phyloP scores from a whole-genome alignment of 2,797 vertebrate species.

The Microcaecilia unicolor region DNA sequence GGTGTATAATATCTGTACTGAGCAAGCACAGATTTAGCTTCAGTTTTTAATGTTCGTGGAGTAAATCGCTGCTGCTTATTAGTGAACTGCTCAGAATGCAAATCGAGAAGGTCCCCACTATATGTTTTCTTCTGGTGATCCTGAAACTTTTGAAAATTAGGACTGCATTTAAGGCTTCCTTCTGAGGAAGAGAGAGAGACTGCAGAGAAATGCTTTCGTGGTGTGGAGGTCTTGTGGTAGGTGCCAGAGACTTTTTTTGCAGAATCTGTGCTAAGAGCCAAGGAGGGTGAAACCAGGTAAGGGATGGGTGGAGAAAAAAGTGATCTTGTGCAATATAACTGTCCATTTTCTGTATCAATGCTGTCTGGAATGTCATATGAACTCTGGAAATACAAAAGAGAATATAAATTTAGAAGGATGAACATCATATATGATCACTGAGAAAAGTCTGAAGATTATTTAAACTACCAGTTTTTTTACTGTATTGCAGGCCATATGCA shows the following conservation, averaged over 20 bases:
- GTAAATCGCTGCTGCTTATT: conserved; percentile 67
- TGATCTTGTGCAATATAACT: conserved; percentile 43
- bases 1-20: conserved; percentile 82
- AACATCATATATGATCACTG: not conserved
- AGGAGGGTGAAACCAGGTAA: not conserved
- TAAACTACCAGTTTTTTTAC: not conserved
- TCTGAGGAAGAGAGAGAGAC: conserved; percentile 17
- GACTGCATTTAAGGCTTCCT: conserved; percentile 1
- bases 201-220: too few relatives aligned
- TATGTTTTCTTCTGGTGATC: conserved; percentile 55
- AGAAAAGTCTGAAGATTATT: not conserved
- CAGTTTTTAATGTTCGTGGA: conserved; percentile 78
- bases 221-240: too few relatives aligned
- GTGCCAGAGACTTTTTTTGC: not conserved
- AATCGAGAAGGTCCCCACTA: conserved; percentile 76
- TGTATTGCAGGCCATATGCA: too few relatives aligned
- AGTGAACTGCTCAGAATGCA: conserved; percentile 75
- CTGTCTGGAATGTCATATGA: conserved; percentile 14
- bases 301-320: conserved; percentile 39
- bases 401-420: not conserved
- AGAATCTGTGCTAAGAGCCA: too few relatives aligned
- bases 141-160: conserved; percentile 46
- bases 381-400: conserved; percentile 23
- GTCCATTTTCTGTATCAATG: conserved; percentile 5
- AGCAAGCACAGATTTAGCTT: conserved; percentile 70